A percentile compares a stretch with the other conserved stretches of the same genome.
These are phyloP conservation scores for Anthopleura sola DNA, from an alignment of 64 coral and sea anemone species.

Conservation along the genomic window DNA sequence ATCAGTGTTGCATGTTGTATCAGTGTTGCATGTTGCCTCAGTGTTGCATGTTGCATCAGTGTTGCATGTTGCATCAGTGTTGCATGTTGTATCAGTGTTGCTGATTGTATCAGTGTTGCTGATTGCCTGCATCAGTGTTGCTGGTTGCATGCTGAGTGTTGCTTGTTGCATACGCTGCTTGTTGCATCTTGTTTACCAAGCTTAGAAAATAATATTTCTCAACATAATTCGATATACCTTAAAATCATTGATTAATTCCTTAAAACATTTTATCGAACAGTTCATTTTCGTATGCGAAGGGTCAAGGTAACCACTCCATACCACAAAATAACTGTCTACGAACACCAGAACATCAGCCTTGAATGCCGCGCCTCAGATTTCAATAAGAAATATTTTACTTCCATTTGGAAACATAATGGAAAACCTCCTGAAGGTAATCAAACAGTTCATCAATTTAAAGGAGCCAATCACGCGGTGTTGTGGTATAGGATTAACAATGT, in stretches of 20 bases:
- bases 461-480: neutral
- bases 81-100: too few species aligned
- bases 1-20: too few species aligned
- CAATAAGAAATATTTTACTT: neutral
- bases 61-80: too few species aligned
- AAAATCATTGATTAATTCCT: neutral
- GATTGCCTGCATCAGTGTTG: too few species aligned
- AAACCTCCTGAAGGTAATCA: neutral
- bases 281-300: neutral
- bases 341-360: neutral
- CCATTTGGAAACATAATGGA: neutral
- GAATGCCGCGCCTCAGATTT: neutral
- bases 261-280: neutral
- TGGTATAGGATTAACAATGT: neutral
- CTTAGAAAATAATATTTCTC: too few species aligned
- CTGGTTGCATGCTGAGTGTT: too few species aligned
- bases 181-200: too few species aligned
- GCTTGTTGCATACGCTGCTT: too few species aligned
- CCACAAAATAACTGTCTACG: neutral
- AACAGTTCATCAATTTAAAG: neutral
- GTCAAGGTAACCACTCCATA: neutral
- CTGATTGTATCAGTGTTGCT: too few species aligned
- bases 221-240: too few species aligned
- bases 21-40: too few species aligned
- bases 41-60: too few species aligned